Base-by-base conservation (phyloP, 2,888 invertebrate species). In the Craniophora ligustri region DNA sequence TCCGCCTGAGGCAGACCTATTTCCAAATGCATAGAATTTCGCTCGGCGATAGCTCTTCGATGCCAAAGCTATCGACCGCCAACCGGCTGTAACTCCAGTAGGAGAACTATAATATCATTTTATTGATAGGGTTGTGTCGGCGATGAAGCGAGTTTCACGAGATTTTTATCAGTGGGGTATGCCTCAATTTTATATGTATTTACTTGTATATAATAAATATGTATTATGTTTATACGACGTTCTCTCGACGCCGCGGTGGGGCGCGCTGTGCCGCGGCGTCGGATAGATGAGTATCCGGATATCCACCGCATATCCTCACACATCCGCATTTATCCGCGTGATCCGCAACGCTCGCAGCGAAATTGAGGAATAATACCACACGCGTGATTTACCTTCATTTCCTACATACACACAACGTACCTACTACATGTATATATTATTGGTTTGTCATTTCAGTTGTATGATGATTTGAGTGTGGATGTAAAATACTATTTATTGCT, bases 21-120 rank as follows among this genome's bases (percentile, higher is more conserved):
- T 55, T 55, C 14, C 26, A 55, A 60, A 60, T 61, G 62, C 47
- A 60, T 55, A 55, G 60, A 60, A 62, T 55, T 41, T 28, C 4
- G 6, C 14, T 26, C 19, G 18, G 14, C 19, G 16, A 28, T 16
- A 10, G n/a, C n/a, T 26, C 13, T 38, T 19, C 23, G 36, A 35
- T 16, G 30, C 6, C 19, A 5, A 7, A 8, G 7, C 11, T 32
- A 34, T 44, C 23, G 44, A 44, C 15, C 23, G 32, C 14, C 6
- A 15, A 11, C 10, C n/a, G n/a, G 21, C 13, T 11, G 10, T 14
- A 11, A 19, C 42, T 19, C n/a, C 21, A 14, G 10, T 15, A 19
- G 6, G 13, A 42, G 21, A 11, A 21, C 42, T 26, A 47, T 26
- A 30, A 44, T 21, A 32, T 34, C 16, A 35, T 10, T 41, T 34